Percentiles rank a stretch among this genome's conserved stretches.
phyloP scores from a whole-genome alignment of 2,888 invertebrate species.

The Caenorhabditis plicata region DNA sequence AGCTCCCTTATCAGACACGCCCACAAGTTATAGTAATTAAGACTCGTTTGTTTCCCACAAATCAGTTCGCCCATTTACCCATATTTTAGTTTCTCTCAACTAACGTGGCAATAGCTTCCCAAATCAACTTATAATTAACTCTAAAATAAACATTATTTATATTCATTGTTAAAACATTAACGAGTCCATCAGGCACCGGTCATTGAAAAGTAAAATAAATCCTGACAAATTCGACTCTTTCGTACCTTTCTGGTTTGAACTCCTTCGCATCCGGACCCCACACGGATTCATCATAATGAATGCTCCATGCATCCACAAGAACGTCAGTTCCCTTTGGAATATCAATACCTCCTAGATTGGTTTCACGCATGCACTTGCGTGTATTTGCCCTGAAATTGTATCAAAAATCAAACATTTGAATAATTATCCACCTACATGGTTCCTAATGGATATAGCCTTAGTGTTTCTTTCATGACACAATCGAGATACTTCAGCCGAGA shows the following conservation, averaged over 20 bases:
- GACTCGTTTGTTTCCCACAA: too few species aligned
- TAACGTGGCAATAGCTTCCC: too few species aligned
- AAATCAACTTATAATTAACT: too few species aligned
- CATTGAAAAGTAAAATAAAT: too few species aligned
- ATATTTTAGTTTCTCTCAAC: too few species aligned
- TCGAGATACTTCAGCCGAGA: slow-evolving; percentile 40
- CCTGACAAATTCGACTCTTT: background rate
- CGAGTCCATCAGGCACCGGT: too few species aligned
- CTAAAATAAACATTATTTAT: too few species aligned
- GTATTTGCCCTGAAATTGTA: slow-evolving; percentile 23
- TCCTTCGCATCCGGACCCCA: slow-evolving; percentile 42
- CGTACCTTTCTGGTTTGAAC: slow-evolving; percentile 31
- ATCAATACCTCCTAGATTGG: slow-evolving; percentile 47
- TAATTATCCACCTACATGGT: slow-evolving; percentile 21
- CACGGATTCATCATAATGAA: slow-evolving; percentile 11
- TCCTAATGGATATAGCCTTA: slow-evolving; percentile 36
- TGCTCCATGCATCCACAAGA: slow-evolving; percentile 28
- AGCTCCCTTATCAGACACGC: too few species aligned
- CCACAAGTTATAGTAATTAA: too few species aligned
- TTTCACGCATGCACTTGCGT: slow-evolving; percentile 30
- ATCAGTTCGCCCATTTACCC: too few species aligned
- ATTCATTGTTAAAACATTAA: too few species aligned
- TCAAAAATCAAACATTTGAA: background rate
- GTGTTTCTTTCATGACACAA: slow-evolving; percentile 37
- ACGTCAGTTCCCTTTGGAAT: slow-evolving; percentile 33